These are phyloP conservation scores for Plumapathes pennacea DNA, from an alignment of 92 coral and sea anemone genomes.

Conservation along the genomic window DNA sequence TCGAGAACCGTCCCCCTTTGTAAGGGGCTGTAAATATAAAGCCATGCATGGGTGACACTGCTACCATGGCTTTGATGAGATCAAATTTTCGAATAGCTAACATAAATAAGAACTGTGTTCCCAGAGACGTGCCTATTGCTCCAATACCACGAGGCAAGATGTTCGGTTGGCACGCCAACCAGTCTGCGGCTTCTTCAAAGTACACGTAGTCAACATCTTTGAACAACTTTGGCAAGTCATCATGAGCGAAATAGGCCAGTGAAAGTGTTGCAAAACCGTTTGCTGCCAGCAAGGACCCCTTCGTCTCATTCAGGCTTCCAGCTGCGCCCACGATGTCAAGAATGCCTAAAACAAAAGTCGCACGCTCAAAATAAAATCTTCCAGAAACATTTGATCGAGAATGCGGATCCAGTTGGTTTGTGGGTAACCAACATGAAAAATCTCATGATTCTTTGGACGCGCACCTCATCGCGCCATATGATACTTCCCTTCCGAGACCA, in stretches of 20 bases:
- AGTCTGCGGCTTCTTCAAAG: slow-evolving; percentile 71
- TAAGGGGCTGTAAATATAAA: slow-evolving; percentile 20
- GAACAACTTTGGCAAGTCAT: slow-evolving; percentile 56
- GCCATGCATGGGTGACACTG: slow-evolving; percentile 21
- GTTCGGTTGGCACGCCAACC: slow-evolving; percentile 59
- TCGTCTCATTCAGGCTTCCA: slow-evolving; percentile 58
- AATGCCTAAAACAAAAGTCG: slow-evolving; percentile 40
- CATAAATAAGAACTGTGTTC: slow-evolving; percentile 49
- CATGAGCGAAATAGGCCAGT: slow-evolving; percentile 56
- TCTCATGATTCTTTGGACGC: no score
- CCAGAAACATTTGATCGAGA: no score
- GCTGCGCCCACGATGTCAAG: slow-evolving; percentile 55
- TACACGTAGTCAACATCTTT: slow-evolving; percentile 58
- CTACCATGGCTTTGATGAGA: slow-evolving; percentile 40
- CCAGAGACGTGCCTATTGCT: slow-evolving; percentile 56
- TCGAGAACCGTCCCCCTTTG: slow-evolving; percentile 22
- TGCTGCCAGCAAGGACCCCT: slow-evolving; percentile 72
- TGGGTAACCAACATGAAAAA: no score
- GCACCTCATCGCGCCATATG: no score
- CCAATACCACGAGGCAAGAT: slow-evolving; percentile 53
- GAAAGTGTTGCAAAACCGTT: slow-evolving; percentile 63
- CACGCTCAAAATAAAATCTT: no score
- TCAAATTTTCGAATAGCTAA: slow-evolving; percentile 40
- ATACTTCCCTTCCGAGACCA: no score
- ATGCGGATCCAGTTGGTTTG: no score